Percentiles rank a stretch among this genome's conserved stretches.
Conservation (phyloP, 2,888 invertebrate genomes). For the Tribolium freemani region DNA sequence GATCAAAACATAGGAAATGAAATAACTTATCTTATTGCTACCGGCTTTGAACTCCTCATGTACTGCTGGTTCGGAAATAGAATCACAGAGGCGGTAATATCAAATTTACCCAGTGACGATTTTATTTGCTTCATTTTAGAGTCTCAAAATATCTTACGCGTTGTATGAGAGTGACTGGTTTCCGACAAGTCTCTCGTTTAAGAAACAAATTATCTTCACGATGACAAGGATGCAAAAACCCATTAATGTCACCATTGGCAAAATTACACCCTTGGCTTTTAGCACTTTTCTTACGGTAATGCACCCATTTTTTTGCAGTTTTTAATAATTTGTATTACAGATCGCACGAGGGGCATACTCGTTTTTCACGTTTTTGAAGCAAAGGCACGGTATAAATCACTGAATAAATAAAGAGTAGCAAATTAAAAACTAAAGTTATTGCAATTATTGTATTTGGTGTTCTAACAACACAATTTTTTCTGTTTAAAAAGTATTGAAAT, state of each 20-base stretch:
- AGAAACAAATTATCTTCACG: conserved; percentile 48
- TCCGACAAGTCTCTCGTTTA: conserved; percentile 35
- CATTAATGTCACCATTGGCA: conserved; percentile 51
- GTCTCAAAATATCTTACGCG: conserved; percentile 33
- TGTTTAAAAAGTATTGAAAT: too few species aligned
- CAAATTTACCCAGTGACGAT: background rate
- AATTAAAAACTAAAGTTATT: too few species aligned
- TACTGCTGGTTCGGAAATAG: conserved; percentile 50
- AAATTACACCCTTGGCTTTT: conserved; percentile 49
- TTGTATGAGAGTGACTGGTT: conserved; percentile 48
- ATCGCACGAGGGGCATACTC: conserved; percentile 48
- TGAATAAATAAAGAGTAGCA: background rate
- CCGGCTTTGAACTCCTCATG: conserved; percentile 45
- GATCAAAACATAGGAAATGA: conserved; percentile 45
- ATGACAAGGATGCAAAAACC: conserved; percentile 48
- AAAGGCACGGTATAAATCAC: conserved; percentile 27
- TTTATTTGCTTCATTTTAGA: conserved; percentile 38
- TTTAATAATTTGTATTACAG: conserved; percentile 23
- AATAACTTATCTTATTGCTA: conserved; percentile 43
- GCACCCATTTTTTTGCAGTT: background rate
- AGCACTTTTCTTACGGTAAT: conserved; percentile 48
- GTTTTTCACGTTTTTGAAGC: conserved; percentile 46
- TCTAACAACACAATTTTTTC: too few species aligned
- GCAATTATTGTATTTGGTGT: too few species aligned
- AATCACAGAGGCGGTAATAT: conserved; percentile 46